Percentiles rank a stretch among this genome's conserved stretches.
phyloP scores from a whole-genome alignment of 2,888 invertebrate genomes.

The Pristionchus entomophagus region DNA sequence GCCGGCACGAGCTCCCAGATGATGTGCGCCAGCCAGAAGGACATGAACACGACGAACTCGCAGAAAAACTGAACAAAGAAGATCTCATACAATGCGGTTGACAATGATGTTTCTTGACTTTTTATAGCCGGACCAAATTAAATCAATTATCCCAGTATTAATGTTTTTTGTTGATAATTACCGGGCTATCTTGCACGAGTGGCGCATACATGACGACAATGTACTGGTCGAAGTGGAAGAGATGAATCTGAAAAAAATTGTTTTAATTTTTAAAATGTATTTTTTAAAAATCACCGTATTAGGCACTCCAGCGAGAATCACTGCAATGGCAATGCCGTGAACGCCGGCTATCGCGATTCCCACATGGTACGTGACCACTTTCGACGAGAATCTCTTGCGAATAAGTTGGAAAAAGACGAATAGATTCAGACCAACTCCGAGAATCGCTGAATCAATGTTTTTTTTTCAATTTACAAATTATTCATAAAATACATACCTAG shows the following conservation, averaged over 20 bases:
- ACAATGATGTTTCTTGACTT: no score
- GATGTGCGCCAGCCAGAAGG: constrained; percentile 34
- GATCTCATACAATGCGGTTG: no score
- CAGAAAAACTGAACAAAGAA: not conserved
- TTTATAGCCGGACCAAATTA: no score
- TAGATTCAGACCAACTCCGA: not conserved
- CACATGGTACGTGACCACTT: not conserved
- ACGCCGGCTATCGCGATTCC: not conserved
- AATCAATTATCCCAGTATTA: no score
- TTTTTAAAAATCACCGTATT: not conserved
- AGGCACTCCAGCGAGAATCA: not conserved
- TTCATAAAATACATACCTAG: not conserved
- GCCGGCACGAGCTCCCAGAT: constrained; percentile 21
- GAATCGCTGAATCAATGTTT: not conserved
- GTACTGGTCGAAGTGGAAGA: constrained; percentile 34
- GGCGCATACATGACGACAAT: constrained; percentile 19
- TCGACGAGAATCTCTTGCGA: not conserved
- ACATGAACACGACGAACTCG: not conserved
- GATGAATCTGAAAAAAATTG: not conserved
- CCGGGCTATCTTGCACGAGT: not conserved
- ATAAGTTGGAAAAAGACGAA: not conserved
- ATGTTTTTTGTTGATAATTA: not conserved
- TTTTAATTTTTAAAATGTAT: not conserved
- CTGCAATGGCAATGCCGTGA: not conserved
- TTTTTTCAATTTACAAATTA: not conserved